Evolutionary conservation across 2,797 vertebrate species (phyloP), one percentile per base, ranked within the genome.

Genomic region (Ctenopoma kingsleyae): DNA sequence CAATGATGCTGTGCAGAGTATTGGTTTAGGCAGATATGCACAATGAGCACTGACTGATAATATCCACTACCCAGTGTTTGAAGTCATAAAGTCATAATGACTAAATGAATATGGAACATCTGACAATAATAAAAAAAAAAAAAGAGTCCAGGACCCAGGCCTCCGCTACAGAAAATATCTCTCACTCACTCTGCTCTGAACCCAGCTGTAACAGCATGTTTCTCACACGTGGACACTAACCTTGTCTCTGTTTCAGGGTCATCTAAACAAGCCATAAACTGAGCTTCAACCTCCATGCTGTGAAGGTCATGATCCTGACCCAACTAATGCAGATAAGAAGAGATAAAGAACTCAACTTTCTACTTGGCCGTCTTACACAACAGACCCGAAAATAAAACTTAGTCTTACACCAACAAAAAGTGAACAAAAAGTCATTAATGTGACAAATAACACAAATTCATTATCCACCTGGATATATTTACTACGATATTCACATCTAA

Each of bases 261-360:
- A 67, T 50, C 50, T 9, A 15, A 64, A 71, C 54, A 30, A 8
- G 47, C 36, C 8, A 13, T 70, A 51, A 71, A 63, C 52, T 52
- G 59, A 51, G 25, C 62, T 6, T 27, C 40, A 10, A 11, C 52
- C 61, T 53, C 38, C 71, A 55, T 9, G 17, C 58, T 22, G 78
- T 68, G 54, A 80, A 67, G 87, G 85, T 67, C 76, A 5, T 0
- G 32, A 83, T 78, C 65, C 48, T 74, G 80, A 87, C 68, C 77
- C 5, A 2, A n/a, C 50, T 9, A 7, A 77, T 43, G 76, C 66
- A 25, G 78, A 83, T 79, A 77, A 82, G 81, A 71, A 67, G 41
- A 86, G 58, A 49, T 6, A 1, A 41, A 67, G 36, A n/a, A 6
- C 15, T 13, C 9, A 0, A 27, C 71, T 67, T 74, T 58, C 48